Percentiles rank a stretch among this genome's conserved stretches.
Evolutionary conservation across 2,888 invertebrate genomes (phyloP).

Genomic region (Phrixothrix hirtus): DNA sequence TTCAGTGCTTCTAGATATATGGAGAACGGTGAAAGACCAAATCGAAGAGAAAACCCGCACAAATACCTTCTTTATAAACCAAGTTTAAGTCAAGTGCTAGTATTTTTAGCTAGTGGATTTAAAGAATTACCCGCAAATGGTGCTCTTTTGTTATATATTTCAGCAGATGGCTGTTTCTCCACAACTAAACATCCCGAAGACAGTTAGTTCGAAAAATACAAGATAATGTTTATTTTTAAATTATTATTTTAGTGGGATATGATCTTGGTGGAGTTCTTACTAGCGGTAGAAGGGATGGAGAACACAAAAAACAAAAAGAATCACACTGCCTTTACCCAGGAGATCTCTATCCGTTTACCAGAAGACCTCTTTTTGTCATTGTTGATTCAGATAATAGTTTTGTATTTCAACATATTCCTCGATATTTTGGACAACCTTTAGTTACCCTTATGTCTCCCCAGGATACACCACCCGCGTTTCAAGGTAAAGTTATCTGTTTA

Average conservation of each 20-base stretch:
- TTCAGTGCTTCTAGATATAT: constrained; percentile 50
- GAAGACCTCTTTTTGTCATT: constrained; percentile 90
- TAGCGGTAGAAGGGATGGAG: constrained; percentile 79
- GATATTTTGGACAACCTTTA: constrained; percentile 89
- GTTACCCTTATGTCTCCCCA: constrained; percentile 93
- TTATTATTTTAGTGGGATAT: constrained; percentile 71
- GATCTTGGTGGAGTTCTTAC: constrained; percentile 90
- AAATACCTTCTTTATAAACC: constrained; percentile 96
- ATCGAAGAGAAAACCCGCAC: constrained; percentile 88
- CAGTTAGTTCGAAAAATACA: constrained; percentile 62
- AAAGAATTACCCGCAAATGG: constrained; percentile 92
- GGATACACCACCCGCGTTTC: constrained; percentile 82
- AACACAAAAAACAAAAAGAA: constrained; percentile 64
- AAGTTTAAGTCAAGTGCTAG: constrained; percentile 88
- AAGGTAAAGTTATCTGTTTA: constrained; percentile 63
- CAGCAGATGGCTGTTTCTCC: constrained; percentile 87
- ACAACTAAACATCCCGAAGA: constrained; percentile 86
- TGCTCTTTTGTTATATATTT: constrained; percentile 88
- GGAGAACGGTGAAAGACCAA: constrained; percentile 72
- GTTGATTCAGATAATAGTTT: constrained; percentile 95
- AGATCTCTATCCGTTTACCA: constrained; percentile 89
- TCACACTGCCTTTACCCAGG: constrained; percentile 87
- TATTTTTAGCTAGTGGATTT: constrained; percentile 89
- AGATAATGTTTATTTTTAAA: constrained; percentile 18
- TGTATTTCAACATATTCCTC: constrained; percentile 87